Percentiles rank a stretch among this genome's conserved stretches.
Conservation (phyloP, 2,888 invertebrate genomes). For the Hypomecis punctinalis region DNA sequence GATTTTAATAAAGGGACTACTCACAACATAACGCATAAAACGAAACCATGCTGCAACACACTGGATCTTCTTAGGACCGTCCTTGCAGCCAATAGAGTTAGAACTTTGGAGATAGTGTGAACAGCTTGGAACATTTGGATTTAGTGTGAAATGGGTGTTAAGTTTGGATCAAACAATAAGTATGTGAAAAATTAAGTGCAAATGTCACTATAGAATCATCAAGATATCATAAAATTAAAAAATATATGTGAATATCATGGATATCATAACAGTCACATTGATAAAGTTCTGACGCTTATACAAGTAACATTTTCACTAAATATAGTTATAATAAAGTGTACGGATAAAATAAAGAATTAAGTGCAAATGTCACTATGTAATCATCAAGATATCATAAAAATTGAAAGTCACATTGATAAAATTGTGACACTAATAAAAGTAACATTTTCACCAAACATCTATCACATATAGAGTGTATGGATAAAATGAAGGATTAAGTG, state of each 20-base stretch:
- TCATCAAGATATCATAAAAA: not conserved
- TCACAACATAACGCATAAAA: slow-evolving; percentile 83
- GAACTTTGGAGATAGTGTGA: slow-evolving; percentile 36
- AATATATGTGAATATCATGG: too few relatives aligned
- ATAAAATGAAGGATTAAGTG: not conserved
- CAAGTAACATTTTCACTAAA: too few relatives aligned
- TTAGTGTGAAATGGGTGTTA: not conserved
- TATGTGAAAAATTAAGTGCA: not conserved
- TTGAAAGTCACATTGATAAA: not conserved
- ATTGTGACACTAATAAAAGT: not conserved
- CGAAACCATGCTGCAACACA: slow-evolving; percentile 79
- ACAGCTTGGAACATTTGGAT: slow-evolving; percentile 5
- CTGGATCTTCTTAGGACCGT: slow-evolving; percentile 72
- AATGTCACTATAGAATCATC: slow-evolving; percentile 12
- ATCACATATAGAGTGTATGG: too few relatives aligned
- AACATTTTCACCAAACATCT: too few relatives aligned
- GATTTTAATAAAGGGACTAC: slow-evolving; percentile 63
- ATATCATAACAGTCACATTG: not conserved
- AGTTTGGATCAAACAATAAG: slow-evolving; percentile 5
- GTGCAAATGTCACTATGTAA: slow-evolving; percentile 13
- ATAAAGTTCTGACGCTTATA: too few relatives aligned
- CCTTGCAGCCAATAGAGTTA: slow-evolving; percentile 59
- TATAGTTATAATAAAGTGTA: too few relatives aligned
- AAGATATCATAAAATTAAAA: too few relatives aligned
- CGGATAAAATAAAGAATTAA: not conserved